Conservation (phyloP, 2,113 vertebrate genomes). For the Axis porcinus region DNA sequence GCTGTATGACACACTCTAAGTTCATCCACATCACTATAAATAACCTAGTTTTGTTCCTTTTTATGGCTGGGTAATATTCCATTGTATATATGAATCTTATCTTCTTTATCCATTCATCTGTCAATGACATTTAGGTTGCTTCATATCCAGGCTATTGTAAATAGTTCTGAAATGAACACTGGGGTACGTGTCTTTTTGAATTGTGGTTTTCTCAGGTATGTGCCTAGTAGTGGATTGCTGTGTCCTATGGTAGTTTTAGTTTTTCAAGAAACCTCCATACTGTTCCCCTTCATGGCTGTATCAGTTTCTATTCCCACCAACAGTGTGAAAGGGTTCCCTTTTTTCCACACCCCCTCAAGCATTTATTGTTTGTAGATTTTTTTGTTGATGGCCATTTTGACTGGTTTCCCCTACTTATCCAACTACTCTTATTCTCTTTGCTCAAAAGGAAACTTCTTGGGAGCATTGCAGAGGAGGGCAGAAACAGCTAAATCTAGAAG, state of each 20-base stretch:
- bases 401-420: not conserved
- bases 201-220: not conserved
- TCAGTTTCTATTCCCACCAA: not conserved
- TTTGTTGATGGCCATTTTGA: not conserved
- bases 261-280: not conserved
- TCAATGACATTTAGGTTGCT: not conserved
- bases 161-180: not conserved
- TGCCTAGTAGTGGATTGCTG: not conserved
- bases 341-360: not conserved
- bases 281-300: not conserved
- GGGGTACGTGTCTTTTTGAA: not conserved
- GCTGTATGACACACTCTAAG: not conserved
- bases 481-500: not conserved
- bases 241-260: not conserved
- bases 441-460: not conserved
- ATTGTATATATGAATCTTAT: not conserved
- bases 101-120: not conserved
- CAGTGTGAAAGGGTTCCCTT: not conserved
- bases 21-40: not conserved
- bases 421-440: not conserved
- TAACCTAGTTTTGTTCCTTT: not conserved
- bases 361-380: not conserved
- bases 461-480: not conserved
- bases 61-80: not conserved
- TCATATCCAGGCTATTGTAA: not conserved